Evolutionary conservation across 2,113 vertebrate species (phyloP).

Genomic region (Craseonycteris thonglongyai): DNA sequence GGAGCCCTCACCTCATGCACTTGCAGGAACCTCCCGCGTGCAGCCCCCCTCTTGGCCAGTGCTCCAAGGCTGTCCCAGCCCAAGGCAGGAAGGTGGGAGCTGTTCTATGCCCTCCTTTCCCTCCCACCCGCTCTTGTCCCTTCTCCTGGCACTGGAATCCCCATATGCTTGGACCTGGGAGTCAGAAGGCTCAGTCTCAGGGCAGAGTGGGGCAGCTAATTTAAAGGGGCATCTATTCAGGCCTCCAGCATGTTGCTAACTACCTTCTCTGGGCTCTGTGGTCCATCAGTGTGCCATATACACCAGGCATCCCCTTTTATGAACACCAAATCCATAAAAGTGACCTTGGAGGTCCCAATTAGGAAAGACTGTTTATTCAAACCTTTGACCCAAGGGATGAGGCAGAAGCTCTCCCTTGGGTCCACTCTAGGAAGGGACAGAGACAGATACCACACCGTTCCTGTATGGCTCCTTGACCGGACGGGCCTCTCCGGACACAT

Average conservation of each 20-base stretch:
- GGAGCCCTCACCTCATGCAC: fast-evolving
- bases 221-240: not conserved
- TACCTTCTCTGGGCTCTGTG: not conserved
- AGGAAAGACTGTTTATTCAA: not conserved
- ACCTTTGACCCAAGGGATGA: not conserved
- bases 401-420: not conserved
- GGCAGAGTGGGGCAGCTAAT: not conserved
- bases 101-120: not conserved
- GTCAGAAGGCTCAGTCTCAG: not conserved
- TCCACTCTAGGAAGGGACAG: not conserved
- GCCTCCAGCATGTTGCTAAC: not conserved
- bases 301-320: not conserved
- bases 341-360: not conserved
- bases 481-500: not conserved
- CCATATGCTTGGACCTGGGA: not conserved
- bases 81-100: not conserved
- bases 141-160: not conserved
- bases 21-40: not conserved
- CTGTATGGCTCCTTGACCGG: not conserved
- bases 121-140: not conserved
- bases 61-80: not conserved
- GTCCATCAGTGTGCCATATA: not conserved
- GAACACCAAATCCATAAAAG: not conserved
- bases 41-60: not conserved
- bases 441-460: not conserved